Percentiles rank a stretch among this genome's conserved stretches.
These are phyloP conservation scores for Drosophila ercepeae DNA, from an alignment of 1,140 invertebrate genomes.

Conservation along the genomic window DNA sequence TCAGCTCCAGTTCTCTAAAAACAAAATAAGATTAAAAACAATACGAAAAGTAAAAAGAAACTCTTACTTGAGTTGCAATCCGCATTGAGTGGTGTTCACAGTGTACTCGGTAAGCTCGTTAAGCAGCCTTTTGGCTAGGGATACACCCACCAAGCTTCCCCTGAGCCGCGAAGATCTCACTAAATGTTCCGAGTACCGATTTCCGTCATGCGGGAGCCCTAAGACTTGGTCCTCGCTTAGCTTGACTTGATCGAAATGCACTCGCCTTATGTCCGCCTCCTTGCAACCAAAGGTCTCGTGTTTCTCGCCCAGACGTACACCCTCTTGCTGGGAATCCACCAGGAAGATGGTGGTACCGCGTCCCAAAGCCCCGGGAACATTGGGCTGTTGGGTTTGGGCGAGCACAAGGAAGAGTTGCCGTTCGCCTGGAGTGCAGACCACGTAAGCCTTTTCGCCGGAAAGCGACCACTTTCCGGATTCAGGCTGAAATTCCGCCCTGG, in stretches of 20 bases:
- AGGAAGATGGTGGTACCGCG: slow-evolving; percentile 88
- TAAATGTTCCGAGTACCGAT: slow-evolving; percentile 52
- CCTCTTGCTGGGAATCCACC: slow-evolving; percentile 89
- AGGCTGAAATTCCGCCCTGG: slow-evolving; percentile 58
- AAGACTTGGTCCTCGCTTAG: slow-evolving; percentile 80
- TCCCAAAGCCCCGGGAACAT: slow-evolving; percentile 52
- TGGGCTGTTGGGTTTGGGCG: slow-evolving; percentile 69
- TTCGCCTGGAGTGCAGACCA: slow-evolving; percentile 84
- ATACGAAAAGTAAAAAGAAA: not conserved
- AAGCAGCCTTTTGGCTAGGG: slow-evolving; percentile 62
- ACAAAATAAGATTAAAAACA: not conserved
- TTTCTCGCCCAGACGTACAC: slow-evolving; percentile 87
- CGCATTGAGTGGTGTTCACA: slow-evolving; percentile 87
- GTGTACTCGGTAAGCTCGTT: slow-evolving; percentile 54
- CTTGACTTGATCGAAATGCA: slow-evolving; percentile 84
- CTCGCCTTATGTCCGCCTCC: slow-evolving; percentile 54
- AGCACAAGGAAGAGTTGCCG: slow-evolving; percentile 85
- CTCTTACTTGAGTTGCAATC: slow-evolving; percentile 63
- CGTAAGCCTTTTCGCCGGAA: slow-evolving; percentile 85
- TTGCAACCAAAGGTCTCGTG: slow-evolving; percentile 90
- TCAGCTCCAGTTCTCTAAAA: slow-evolving; percentile 85
- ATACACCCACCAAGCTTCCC: slow-evolving; percentile 47
- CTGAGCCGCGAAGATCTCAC: slow-evolving; percentile 56
- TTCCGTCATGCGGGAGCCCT: slow-evolving; percentile 63
- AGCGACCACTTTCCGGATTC: slow-evolving; percentile 83